Base-by-base conservation (phyloP, 2,113 vertebrate genomes). In the Manacus vitellinus region DNA sequence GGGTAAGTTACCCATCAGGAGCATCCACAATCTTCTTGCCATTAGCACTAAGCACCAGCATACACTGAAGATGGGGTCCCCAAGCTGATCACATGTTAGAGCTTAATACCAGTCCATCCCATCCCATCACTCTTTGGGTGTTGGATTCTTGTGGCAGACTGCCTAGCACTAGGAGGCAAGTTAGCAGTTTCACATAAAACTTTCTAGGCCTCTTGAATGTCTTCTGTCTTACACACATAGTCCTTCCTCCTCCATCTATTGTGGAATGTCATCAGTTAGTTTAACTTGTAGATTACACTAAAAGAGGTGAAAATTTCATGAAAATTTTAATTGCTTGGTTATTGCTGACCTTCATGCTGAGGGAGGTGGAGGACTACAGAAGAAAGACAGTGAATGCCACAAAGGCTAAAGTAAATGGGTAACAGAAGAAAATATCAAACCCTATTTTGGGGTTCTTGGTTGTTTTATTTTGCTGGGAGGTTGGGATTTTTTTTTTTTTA, bases 221-320 rank as follows among this genome's bases (percentile, higher is more conserved):
- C n/a, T 77, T 62, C 11, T 0, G 0, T 63, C 43, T 67, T 75
- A 62, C 0, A 7, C 12, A 55, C 30, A 54, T n/a, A 62, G 12
- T 33, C 27, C 47, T 78, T 71, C 51, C 41, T 70, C 43, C 41
- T 55, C 20, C 28, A 6, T 30, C 33, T 72, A 21, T 31, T 59
- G 14, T 59, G 47, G 17, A 49, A 59, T 89, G 20, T 67, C 22
- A 68, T 56, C 12, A 80, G 4, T 62, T 74, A 77, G 4, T 33
- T 54, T 67, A 89, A 78, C 0, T 78, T 74, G 31, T 5, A 74
- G 24, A 66, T 80, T 61, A 31, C 47, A 37, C 5, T 49, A 21
- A 31, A 3, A 39, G 15, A 19, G 20, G 77, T 14, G 10, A 87
- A 89, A 49, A 28, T 22, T 71, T 31, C 37, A 22, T 81, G 41